These are phyloP conservation scores for Elephas maximus DNA, from an alignment of 2,113 vertebrate genomes.

Conservation along the genomic window DNA sequence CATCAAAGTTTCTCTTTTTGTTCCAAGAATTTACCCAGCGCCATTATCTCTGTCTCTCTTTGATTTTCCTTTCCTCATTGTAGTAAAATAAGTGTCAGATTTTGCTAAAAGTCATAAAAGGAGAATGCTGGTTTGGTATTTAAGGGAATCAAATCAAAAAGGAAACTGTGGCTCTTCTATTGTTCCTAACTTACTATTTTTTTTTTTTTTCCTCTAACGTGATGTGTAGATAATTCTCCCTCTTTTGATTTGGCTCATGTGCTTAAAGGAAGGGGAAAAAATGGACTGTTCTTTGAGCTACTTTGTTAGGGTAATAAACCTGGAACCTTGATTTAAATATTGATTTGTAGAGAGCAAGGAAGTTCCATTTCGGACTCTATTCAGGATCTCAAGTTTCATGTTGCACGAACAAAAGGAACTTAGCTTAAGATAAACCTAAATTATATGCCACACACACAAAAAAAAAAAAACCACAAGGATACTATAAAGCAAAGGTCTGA, in stretches of 20 bases:
- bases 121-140: slow-evolving; percentile 20
- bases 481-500: not conserved
- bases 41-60: not conserved
- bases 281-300: not conserved
- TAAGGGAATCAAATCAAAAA: slow-evolving; percentile 4
- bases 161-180: not conserved
- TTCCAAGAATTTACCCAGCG: not conserved
- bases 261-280: not conserved
- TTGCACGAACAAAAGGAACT: not conserved
- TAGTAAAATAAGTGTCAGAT: not conserved
- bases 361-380: not conserved
- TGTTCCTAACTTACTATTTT: not conserved
- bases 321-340: not conserved
- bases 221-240: not conserved
- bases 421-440: not conserved
- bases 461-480: not conserved
- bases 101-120: not conserved
- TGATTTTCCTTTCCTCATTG: not conserved
- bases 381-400: not conserved
- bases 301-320: not conserved
- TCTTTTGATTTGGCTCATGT: not conserved
- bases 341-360: not conserved
- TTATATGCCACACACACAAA: not conserved
- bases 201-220: not conserved
- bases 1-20: not conserved